Conservation (phyloP, 1,140 invertebrate genomes). For the Colletes gigas region DNA sequence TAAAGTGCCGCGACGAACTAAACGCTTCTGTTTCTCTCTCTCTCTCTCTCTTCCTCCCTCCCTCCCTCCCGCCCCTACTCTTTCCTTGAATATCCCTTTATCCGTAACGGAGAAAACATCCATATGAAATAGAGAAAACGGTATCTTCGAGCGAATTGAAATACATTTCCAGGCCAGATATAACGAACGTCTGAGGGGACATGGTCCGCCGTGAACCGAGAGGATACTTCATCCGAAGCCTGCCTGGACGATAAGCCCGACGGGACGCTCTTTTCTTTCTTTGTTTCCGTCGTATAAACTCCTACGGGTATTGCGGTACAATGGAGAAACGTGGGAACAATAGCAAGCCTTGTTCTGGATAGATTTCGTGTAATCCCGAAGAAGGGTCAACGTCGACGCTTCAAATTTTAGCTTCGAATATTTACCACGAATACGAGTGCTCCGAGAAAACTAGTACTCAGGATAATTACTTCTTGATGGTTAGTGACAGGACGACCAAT, state of each 20-base stretch:
- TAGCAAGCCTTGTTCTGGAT: slow-evolving; percentile 20
- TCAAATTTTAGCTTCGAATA: background rate
- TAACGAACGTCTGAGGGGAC: slow-evolving; percentile 50
- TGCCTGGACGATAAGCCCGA: slow-evolving; percentile 46
- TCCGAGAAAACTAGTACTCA: background rate
- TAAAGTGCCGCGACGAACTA: slow-evolving; percentile 65
- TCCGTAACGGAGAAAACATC: slow-evolving; percentile 33
- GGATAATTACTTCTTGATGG: too few species aligned
- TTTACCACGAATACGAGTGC: background rate
- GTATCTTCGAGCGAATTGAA: slow-evolving; percentile 64
- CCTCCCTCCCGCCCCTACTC: background rate
- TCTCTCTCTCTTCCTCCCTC: too few species aligned
- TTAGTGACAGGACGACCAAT: too few species aligned
- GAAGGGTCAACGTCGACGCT: background rate
- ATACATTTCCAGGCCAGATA: slow-evolving; percentile 56
- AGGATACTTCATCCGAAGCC: slow-evolving; percentile 34
- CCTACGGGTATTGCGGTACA: background rate
- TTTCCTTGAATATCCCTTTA: background rate
- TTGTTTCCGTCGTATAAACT: background rate
- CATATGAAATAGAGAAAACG: slow-evolving; percentile 62
- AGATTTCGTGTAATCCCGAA: slow-evolving; percentile 31
- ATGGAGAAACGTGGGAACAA: slow-evolving; percentile 21
- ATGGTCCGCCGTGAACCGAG: background rate
- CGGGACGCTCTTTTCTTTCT: background rate
- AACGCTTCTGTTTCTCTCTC: slow-evolving; percentile 50